These are phyloP conservation scores for Poecilobothrus nobilitatus DNA, from an alignment of 2,888 invertebrate species.

Conservation along the genomic window DNA sequence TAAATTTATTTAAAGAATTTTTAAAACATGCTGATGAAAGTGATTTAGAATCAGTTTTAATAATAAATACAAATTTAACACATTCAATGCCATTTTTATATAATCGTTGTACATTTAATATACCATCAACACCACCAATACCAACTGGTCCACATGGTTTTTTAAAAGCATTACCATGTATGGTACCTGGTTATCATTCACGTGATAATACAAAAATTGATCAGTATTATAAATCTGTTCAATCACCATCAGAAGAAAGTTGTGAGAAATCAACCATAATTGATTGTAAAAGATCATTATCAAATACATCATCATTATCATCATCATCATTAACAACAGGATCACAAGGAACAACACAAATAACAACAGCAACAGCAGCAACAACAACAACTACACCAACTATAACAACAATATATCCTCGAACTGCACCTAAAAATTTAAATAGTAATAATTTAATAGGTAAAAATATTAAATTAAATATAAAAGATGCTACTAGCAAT, in stretches of 20 bases:
- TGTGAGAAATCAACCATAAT: neutral
- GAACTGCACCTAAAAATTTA: neutral
- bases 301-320: neutral
- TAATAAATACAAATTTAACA: slow-evolving; percentile 40
- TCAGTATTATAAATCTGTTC: neutral
- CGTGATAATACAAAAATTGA: slow-evolving; percentile 6
- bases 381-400: too few relatives aligned
- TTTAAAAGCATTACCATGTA: slow-evolving; percentile 40
- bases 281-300: neutral
- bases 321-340: neutral
- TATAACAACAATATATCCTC: too few relatives aligned
- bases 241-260: neutral
- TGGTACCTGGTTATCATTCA: slow-evolving; percentile 26
- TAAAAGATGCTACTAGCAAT: neutral
- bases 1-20: slow-evolving; percentile 52
- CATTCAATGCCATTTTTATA: slow-evolving; percentile 42
- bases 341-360: too few relatives aligned
- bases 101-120: slow-evolving; percentile 37
- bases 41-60: slow-evolving; percentile 40
- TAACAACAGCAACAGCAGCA: too few relatives aligned
- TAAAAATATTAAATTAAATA: neutral
- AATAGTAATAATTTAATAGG: neutral
- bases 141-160: slow-evolving; percentile 42
- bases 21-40: slow-evolving; percentile 48
- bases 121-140: slow-evolving; percentile 41